These are phyloP conservation scores for Cephus nigrinus DNA, from an alignment of 2,888 invertebrate species.

Conservation along the genomic window DNA sequence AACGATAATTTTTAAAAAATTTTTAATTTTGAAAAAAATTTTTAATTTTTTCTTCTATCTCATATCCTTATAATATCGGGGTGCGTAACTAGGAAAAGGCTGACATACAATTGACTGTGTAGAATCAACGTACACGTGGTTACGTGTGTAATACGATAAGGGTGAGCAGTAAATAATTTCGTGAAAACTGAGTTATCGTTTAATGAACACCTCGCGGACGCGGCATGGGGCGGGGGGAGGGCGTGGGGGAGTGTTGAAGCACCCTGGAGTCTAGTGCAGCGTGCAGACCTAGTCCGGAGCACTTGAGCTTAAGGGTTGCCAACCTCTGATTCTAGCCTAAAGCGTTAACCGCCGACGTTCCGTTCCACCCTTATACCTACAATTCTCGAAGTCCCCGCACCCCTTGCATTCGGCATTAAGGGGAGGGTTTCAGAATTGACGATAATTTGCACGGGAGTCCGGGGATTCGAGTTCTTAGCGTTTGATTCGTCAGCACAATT, in stretches of 20 bases:
- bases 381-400: not conserved
- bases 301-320: constrained; percentile 47
- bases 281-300: constrained; percentile 42
- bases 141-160: too few species aligned
- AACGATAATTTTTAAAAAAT: too few species aligned
- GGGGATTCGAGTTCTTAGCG: constrained; percentile 44
- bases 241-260: constrained; percentile 35
- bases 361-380: not conserved
- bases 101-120: too few species aligned
- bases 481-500: constrained; percentile 63
- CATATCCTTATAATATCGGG: too few species aligned
- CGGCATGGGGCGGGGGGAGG: constrained; percentile 4
- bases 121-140: too few species aligned
- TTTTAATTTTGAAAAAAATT: too few species aligned
- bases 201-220: constrained; percentile 56
- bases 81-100: too few species aligned
- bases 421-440: constrained; percentile 41
- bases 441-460: constrained; percentile 52
- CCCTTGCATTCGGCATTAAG: constrained; percentile 9
- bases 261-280: constrained; percentile 53
- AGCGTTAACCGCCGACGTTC: not conserved
- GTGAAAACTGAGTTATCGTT: constrained; percentile 56
- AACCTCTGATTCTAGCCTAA: constrained; percentile 29
- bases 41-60: too few species aligned
- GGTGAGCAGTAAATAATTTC: constrained; percentile 39